A percentile compares a stretch with the other conserved stretches of the same genome.
phyloP scores from a whole-genome alignment of 2,797 vertebrate species.

The Sebastes jordani region DNA sequence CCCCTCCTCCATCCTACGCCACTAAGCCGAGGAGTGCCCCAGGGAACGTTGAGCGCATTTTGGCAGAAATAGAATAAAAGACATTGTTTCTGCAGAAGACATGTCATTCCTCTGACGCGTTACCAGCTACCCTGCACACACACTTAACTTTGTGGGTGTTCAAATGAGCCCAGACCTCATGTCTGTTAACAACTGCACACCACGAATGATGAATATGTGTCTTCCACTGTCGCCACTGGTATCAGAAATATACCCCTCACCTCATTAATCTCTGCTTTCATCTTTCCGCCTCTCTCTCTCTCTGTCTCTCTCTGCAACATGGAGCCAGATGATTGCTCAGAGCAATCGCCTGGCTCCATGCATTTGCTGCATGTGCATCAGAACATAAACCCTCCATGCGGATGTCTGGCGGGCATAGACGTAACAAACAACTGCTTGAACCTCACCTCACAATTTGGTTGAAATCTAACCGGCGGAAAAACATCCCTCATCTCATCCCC shows the following conservation, averaged over 20 bases:
- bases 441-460: slow-evolving; percentile 35
- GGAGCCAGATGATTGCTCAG: slow-evolving; percentile 46
- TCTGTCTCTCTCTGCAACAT: neutral
- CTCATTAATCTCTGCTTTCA: slow-evolving; percentile 66
- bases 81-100: slow-evolving; percentile 40
- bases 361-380: slow-evolving; percentile 35
- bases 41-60: slow-evolving; percentile 40
- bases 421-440: slow-evolving; percentile 50
- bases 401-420: slow-evolving; percentile 34
- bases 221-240: slow-evolving; percentile 14
- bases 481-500: slow-evolving; percentile 34
- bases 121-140: neutral
- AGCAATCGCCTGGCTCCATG: slow-evolving; percentile 36
- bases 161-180: slow-evolving; percentile 6
- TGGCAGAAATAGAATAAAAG: slow-evolving; percentile 44
- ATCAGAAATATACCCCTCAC: slow-evolving; percentile 35
- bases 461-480: slow-evolving; percentile 52
- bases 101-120: slow-evolving; percentile 10
- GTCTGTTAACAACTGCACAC: slow-evolving; percentile 29
- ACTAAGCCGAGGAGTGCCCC: slow-evolving; percentile 32
- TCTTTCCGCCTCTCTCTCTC: slow-evolving; percentile 25
- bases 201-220: slow-evolving; percentile 31
- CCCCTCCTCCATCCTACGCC: slow-evolving; percentile 2
- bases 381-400: slow-evolving; percentile 18
- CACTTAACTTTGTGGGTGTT: slow-evolving; percentile 36